Evolutionary conservation across 1,140 invertebrate species (phyloP).

Genomic region (Hyles vespertilio): DNA sequence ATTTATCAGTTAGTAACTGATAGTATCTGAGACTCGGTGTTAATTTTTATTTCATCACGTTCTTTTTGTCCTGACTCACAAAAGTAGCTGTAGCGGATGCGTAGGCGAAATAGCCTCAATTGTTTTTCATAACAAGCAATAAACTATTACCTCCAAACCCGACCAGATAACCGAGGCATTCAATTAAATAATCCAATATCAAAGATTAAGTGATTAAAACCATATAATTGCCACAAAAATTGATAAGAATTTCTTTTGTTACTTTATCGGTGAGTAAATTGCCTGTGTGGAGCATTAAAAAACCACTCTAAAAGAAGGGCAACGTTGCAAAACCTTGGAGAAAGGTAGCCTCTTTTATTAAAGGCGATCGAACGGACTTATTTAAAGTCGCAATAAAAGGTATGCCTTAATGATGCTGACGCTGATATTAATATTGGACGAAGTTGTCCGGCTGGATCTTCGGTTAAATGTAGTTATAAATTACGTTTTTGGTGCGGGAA

Average conservation of each 20-base stretch:
- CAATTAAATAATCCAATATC: constrained; percentile 40
- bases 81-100: too few relatives aligned
- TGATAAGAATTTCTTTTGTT: constrained; percentile 55
- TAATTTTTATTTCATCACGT: too few relatives aligned
- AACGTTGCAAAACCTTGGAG: constrained; percentile 65
- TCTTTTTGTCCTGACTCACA: too few relatives aligned
- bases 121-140: too few relatives aligned
- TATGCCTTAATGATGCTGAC: constrained; percentile 72
- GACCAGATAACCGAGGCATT: neutral
- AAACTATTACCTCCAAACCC: too few relatives aligned
- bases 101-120: too few relatives aligned
- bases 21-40: too few relatives aligned
- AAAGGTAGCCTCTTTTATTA: constrained; percentile 69
- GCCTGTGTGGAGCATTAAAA: constrained; percentile 36
- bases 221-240: constrained; percentile 34
- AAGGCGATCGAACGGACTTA: constrained; percentile 66
- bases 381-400: constrained; percentile 74
- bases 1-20: too few relatives aligned
- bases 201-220: constrained; percentile 11
- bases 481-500: constrained; percentile 57
- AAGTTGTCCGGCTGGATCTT: constrained; percentile 51
- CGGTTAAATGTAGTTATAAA: constrained; percentile 70
- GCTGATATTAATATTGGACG: constrained; percentile 66
- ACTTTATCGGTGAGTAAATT: constrained; percentile 32
- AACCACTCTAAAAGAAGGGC: constrained; percentile 62